These are phyloP conservation scores for Hyla sarda DNA, from an alignment of 2,113 vertebrate genomes.

Conservation along the genomic window DNA sequence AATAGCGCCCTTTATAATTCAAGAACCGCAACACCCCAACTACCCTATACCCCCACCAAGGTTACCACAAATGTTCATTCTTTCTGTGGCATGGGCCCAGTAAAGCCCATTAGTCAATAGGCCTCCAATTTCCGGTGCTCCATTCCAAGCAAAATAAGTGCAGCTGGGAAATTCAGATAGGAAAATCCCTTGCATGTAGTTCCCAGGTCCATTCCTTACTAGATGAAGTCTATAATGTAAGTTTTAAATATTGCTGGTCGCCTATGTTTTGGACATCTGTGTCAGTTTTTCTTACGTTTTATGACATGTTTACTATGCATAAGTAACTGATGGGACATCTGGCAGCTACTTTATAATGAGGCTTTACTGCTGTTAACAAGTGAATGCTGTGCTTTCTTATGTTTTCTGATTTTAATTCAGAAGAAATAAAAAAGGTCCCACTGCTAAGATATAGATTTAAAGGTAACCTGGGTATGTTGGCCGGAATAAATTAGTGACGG, in stretches of 20 bases:
- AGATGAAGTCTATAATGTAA: background rate
- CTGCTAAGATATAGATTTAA: background rate
- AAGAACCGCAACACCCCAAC: too few species aligned
- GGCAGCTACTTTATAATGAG: background rate
- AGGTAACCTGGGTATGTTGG: too few species aligned
- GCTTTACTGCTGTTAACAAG: background rate
- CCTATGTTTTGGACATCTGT: background rate
- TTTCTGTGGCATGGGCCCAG: too few species aligned
- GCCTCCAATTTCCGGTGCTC: too few species aligned
- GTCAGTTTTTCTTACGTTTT: background rate
- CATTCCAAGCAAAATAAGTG: too few species aligned
- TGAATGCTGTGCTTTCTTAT: background rate
- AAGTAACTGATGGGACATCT: background rate
- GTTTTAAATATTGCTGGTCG: background rate
- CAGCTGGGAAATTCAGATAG: too few species aligned
- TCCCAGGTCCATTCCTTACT: background rate
- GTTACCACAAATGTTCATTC: too few species aligned
- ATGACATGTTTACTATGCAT: background rate
- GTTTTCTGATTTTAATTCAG: background rate
- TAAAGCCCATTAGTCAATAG: too few species aligned
- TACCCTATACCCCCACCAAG: too few species aligned
- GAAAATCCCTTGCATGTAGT: too few species aligned
- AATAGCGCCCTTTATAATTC: too few species aligned
- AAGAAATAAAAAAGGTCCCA: background rate
- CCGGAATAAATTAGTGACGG: too few species aligned